Base-by-base conservation (phyloP, 2,888 invertebrate genomes). In the Meteorus cinctellus region DNA sequence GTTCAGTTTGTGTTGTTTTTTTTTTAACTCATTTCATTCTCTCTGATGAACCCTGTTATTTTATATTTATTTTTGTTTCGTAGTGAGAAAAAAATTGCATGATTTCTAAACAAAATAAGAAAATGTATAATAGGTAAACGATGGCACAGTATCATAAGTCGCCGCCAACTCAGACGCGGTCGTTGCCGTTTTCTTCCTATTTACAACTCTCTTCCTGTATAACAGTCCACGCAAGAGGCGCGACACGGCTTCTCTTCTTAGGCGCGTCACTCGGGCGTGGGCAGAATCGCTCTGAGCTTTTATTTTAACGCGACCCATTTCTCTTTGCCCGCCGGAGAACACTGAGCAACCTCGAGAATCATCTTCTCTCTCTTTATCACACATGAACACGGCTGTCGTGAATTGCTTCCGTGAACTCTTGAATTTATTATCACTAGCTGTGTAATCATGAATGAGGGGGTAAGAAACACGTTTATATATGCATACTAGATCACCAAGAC, bases 281-380 rank as follows among this genome's bases (percentile, higher is more conserved):
- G 86, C 79, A 84, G 79, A 84, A 82, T 83, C 81, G 79, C 80
- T 83, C 80, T 72, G 66, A 78, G 80, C 79, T 83, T 84, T 84
- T 84, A 82, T 84, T 85, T 85, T 81, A 84, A 84, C 80, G 80
- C 84, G 81, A 81, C 81, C 83, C 81, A 82, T 85, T 86, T 85
- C 80, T 77, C 79, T 79, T 72, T 78, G 75, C 74, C 67, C 78
- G 60, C 59, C 72, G 51, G 72, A 66, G 76, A 75, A 51, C 66
- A 60, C 55, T 19, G 67, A 65, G 60, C 55, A 75, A 63, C 36
- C 69, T 73, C 55, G 24, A 66, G 48, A 72, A 68, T 31, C 48
- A 31, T 36, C 27, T 74, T 45, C 59, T 24, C 62, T 24, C 62
- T 16, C 51, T 19, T 10, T 36, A 62, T 29, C 36, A 65, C 63